These are phyloP conservation scores for Sympetrum striolatum DNA, from an alignment of 2,888 invertebrate species.

Conservation along the genomic window DNA sequence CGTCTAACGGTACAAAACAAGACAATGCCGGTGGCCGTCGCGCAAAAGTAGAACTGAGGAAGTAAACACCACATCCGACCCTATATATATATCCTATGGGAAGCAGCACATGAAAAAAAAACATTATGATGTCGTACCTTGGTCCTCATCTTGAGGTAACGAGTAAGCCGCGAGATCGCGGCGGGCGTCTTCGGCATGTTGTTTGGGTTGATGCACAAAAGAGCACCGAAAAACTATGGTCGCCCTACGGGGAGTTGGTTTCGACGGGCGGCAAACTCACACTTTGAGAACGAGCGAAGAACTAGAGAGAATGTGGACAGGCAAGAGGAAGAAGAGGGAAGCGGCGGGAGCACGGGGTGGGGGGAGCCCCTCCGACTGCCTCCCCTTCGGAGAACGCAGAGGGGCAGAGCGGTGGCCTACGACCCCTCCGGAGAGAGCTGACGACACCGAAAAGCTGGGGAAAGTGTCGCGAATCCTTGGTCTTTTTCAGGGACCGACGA, in stretches of 20 bases:
- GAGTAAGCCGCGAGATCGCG: conserved; percentile 58
- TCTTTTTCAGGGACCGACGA: no score
- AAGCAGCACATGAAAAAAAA: background rate
- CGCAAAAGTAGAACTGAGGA: no score
- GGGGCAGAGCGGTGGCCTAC: no score
- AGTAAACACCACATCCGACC: no score
- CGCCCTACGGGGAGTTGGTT: background rate
- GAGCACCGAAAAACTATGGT: no score
- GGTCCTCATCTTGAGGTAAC: conserved; percentile 60
- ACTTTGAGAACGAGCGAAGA: conserved; percentile 11
- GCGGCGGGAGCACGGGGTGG: background rate
- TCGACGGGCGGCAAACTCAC: background rate
- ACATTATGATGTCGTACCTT: conserved; percentile 56
- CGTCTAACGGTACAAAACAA: no score
- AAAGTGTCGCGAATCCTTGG: no score
- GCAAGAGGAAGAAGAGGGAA: conserved; percentile 7
- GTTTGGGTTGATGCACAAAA: conserved; percentile 44
- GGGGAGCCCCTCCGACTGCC: background rate
- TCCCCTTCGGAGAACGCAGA: no score
- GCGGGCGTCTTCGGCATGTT: conserved; percentile 60
- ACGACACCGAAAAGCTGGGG: no score
- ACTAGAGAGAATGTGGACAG: background rate
- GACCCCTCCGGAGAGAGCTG: no score
- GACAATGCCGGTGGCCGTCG: no score
- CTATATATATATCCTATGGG: no score